Conservation (phyloP, 2,888 invertebrate species). For the Eristalis pertinax region DNA sequence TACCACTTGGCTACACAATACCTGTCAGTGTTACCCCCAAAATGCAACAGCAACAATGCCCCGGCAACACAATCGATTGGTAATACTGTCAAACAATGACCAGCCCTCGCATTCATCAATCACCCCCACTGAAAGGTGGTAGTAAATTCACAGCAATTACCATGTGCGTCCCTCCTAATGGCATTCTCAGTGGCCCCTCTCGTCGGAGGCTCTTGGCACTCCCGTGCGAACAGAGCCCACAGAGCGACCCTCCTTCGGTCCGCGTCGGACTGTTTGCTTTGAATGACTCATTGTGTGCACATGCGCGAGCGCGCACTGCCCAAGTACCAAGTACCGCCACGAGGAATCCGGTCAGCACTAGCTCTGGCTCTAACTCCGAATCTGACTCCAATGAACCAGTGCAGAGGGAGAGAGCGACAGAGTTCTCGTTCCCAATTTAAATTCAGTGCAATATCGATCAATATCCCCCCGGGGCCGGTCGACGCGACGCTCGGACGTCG, state of each 20-base stretch:
- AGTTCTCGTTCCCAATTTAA: constrained; percentile 46
- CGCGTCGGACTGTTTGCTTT: background rate
- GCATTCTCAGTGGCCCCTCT: constrained; percentile 34
- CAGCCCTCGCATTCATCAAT: constrained; percentile 70
- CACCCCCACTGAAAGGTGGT: constrained; percentile 66
- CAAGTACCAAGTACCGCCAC: constrained; percentile 19
- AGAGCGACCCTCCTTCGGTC: background rate
- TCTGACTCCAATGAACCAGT: constrained; percentile 27
- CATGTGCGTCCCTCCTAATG: constrained; percentile 70
- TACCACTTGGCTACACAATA: constrained; percentile 65
- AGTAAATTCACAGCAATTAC: constrained; percentile 71
- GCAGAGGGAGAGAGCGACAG: background rate
- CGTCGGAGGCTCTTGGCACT: constrained; percentile 46
- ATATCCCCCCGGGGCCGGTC: constrained; percentile 53
- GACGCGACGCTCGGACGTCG: constrained; percentile 5
- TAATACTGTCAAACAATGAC: constrained; percentile 62
- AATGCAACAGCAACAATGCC: background rate
- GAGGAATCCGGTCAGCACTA: constrained; percentile 46
- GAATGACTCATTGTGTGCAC: constrained; percentile 58
- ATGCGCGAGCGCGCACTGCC: constrained; percentile 53
- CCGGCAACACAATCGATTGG: background rate
- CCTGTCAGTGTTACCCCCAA: constrained; percentile 50
- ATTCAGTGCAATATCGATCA: constrained; percentile 71
- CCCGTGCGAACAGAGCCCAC: constrained; percentile 36
- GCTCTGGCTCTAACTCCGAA: background rate